phyloP scores from a whole-genome alignment of 2,888 invertebrate genomes.

The Rutpela maculata region DNA sequence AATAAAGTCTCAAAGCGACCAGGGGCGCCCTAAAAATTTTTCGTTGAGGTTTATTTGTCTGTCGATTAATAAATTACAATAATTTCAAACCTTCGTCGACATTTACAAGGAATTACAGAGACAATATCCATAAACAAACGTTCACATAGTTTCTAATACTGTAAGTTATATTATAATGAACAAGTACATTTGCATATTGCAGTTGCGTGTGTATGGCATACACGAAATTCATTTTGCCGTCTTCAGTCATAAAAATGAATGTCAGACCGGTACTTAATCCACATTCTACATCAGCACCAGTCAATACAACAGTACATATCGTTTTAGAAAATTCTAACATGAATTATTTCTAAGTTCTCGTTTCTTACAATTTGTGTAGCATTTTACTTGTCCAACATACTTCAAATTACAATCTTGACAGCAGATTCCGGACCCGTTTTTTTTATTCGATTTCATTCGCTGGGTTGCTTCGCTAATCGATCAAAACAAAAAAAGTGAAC shows the following conservation, averaged over 20 bases:
- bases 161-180: slow-evolving; percentile 60
- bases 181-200: slow-evolving; percentile 53
- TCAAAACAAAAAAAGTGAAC: too few species aligned
- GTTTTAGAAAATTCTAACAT: too few species aligned
- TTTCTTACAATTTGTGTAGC: too few species aligned
- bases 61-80: background rate
- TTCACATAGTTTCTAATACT: slow-evolving; percentile 59
- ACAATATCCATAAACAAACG: slow-evolving; percentile 38
- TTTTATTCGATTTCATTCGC: too few species aligned
- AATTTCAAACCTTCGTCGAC: background rate
- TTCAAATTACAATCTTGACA: too few species aligned
- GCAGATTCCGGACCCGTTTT: too few species aligned
- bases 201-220: slow-evolving; percentile 55
- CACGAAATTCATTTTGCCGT: slow-evolving; percentile 52
- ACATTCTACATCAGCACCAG: background rate
- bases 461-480: too few species aligned
- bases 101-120: slow-evolving; percentile 15
- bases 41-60: background rate
- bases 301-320: background rate
- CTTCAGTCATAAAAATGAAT: slow-evolving; percentile 43
- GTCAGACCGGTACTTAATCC: background rate
- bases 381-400: too few species aligned
- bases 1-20: background rate
- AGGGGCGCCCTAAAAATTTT: background rate
- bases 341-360: too few species aligned